A percentile compares a stretch with the other conserved stretches of the same genome.
Conservation (phyloP, 2,888 invertebrate species). For the Caenorhabditis sulstoni region DNA sequence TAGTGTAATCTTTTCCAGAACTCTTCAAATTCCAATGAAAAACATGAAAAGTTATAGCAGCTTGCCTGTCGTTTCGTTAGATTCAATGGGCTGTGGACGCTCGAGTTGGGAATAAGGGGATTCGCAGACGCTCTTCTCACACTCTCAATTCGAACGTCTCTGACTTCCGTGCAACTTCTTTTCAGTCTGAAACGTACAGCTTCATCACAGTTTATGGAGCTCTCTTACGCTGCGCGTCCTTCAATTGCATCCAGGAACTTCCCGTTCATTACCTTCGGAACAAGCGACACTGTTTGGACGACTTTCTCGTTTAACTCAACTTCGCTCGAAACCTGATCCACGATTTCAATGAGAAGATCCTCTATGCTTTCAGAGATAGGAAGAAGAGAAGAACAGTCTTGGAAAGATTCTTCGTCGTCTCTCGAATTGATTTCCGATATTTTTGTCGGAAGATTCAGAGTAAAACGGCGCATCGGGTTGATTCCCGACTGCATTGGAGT, state of each 20-base stretch:
- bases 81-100: too few species aligned
- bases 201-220: neutral
- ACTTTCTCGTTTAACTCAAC: too few species aligned
- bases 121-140: too few species aligned
- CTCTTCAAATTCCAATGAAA: neutral
- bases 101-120: too few species aligned
- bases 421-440: slow-evolving; percentile 9
- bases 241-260: too few species aligned
- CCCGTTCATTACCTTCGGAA: too few species aligned
- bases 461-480: neutral
- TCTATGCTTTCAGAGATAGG: too few species aligned
- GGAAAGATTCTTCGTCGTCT: slow-evolving; percentile 5
- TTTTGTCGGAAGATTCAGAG: slow-evolving; percentile 1
- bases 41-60: neutral
- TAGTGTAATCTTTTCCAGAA: slow-evolving; percentile 7
- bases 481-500: slow-evolving; percentile 6
- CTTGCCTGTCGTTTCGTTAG: neutral
- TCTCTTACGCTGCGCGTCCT: neutral
- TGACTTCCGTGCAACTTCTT: neutral
- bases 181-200: neutral
- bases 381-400: too few species aligned
- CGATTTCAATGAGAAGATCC: too few species aligned
- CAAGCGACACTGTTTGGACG: too few species aligned
- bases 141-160: too few species aligned
- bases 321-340: too few species aligned